A percentile compares a stretch with the other conserved stretches of the same genome.
These are phyloP conservation scores for Mastacembelus armatus DNA, from an alignment of 2,797 vertebrate species.

Conservation along the genomic window DNA sequence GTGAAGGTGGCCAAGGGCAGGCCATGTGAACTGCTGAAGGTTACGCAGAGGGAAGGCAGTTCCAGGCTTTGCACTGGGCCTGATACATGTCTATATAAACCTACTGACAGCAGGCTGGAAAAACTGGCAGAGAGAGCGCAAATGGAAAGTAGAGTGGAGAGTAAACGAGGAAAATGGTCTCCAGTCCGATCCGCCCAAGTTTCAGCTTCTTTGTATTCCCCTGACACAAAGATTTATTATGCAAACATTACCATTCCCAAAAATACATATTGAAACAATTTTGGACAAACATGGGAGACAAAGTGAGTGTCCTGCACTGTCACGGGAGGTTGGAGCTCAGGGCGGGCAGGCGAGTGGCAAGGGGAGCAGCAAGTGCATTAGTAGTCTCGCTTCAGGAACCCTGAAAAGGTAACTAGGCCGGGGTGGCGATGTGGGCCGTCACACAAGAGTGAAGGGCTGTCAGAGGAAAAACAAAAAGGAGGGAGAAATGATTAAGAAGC, in stretches of 20 bases:
- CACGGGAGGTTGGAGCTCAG: conserved; percentile 73
- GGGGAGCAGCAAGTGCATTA: conserved; percentile 66
- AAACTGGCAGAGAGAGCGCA: conserved; percentile 72
- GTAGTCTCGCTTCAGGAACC: conserved; percentile 80
- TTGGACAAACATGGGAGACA: conserved; percentile 81
- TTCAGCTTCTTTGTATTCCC: conserved; percentile 78
- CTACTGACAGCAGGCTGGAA: conserved; percentile 71
- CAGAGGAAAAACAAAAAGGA: conserved; percentile 75
- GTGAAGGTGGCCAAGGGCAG: not conserved
- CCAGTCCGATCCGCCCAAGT: conserved; percentile 72
- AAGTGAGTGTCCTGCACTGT: conserved; percentile 75
- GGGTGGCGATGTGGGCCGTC: conserved; percentile 57
- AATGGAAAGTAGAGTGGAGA: conserved; percentile 67
- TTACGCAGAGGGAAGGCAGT: conserved; percentile 38
- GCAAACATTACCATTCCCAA: conserved; percentile 84
- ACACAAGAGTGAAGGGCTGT: conserved; percentile 72
- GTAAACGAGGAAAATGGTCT: conserved; percentile 45
- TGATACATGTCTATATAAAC: conserved; percentile 66
- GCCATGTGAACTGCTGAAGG: conserved; percentile 41
- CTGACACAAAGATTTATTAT: conserved; percentile 85
- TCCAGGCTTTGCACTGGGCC: conserved; percentile 36
- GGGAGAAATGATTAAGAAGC: conserved; percentile 77
- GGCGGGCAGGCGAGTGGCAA: conserved; percentile 44
- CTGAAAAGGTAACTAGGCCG: conserved; percentile 74
- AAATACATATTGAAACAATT: conserved; percentile 87